Evolutionary conservation across 2,113 vertebrate genomes (phyloP).

Genomic region (Pagrus major): DNA sequence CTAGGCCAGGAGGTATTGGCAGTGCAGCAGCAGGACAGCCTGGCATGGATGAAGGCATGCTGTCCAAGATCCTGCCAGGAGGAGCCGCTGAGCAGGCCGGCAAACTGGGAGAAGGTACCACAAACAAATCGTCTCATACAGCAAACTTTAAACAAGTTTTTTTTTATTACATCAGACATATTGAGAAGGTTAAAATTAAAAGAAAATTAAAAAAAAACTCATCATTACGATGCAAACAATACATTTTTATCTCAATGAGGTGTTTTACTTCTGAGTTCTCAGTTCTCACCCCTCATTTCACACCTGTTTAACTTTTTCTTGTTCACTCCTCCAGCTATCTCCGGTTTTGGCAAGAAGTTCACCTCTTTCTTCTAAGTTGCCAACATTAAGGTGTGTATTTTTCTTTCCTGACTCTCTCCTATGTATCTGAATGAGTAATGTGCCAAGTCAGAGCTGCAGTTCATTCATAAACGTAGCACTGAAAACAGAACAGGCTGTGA

Average conservation of each 20-base stretch:
- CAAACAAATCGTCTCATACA: background rate
- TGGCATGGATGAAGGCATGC: slow-evolving; percentile 88
- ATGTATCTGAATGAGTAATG: background rate
- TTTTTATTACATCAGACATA: background rate
- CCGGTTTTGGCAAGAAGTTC: slow-evolving; percentile 99
- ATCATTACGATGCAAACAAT: background rate
- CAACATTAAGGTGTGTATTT: slow-evolving; percentile 81
- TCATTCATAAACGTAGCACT: background rate
- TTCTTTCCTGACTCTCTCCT: background rate
- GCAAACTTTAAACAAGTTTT: background rate
- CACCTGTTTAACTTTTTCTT: background rate
- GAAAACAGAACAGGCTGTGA: background rate
- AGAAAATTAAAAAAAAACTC: background rate
- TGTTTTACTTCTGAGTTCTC: background rate
- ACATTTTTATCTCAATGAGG: background rate
- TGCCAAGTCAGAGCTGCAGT: background rate
- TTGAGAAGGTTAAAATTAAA: background rate
- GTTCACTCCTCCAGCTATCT: slow-evolving; percentile 86
- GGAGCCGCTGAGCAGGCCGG: slow-evolving; percentile 96
- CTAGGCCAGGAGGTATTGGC: slow-evolving; percentile 84
- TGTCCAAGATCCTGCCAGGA: slow-evolving; percentile 97
- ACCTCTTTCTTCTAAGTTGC: slow-evolving; percentile 96
- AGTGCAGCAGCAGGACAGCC: slow-evolving; percentile 87
- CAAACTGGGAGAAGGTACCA: slow-evolving; percentile 95
- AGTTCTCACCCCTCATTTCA: background rate